Evolutionary conservation across 1,140 invertebrate species (phyloP).

Genomic region (Cotesia vestalis): DNA sequence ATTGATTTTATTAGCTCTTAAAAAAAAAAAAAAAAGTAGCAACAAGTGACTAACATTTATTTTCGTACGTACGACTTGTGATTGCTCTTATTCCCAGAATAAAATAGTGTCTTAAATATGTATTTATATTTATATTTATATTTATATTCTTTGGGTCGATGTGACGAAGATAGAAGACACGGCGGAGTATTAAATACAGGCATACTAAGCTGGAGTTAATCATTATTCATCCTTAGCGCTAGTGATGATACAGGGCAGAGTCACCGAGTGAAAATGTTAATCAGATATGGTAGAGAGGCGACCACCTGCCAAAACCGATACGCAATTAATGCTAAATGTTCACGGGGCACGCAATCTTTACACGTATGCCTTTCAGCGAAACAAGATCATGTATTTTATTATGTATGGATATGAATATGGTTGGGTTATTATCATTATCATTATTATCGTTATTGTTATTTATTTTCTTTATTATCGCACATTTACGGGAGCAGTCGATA

Average conservation of each 20-base stretch:
- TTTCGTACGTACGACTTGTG: neutral
- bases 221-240: conserved; percentile 50
- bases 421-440: neutral
- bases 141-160: conserved; percentile 15
- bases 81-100: conserved; percentile 4
- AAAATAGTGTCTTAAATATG: neutral
- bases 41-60: conserved; percentile 13
- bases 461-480: too few species aligned
- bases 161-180: neutral
- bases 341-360: conserved; percentile 49
- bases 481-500: too few species aligned
- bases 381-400: conserved; percentile 12
- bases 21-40: neutral
- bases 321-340: conserved; percentile 56
- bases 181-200: neutral
- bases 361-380: conserved; percentile 35
- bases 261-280: conserved; percentile 50
- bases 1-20: too few species aligned
- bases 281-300: conserved; percentile 48
- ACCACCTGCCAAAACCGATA: conserved; percentile 57
- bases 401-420: neutral
- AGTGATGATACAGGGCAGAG: conserved; percentile 46
- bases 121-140: neutral
- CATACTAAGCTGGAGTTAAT: conserved; percentile 34
- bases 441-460: neutral